phyloP scores from a whole-genome alignment of 1,140 invertebrate genomes.

The Brachionus angularis region DNA sequence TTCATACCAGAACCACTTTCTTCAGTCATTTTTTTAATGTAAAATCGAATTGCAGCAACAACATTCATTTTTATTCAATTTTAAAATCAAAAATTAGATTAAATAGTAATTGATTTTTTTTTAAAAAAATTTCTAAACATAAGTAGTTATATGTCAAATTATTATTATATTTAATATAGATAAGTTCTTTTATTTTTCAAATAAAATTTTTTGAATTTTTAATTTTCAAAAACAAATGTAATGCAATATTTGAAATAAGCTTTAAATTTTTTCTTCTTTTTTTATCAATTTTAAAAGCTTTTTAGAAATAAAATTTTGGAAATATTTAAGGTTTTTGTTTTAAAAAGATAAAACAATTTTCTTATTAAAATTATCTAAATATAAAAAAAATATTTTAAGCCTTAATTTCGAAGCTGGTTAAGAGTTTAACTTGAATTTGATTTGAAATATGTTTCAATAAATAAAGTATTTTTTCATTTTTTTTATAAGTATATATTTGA shows the following conservation, averaged over 20 bases:
- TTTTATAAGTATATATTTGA: too few species aligned
- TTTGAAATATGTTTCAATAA: too few species aligned
- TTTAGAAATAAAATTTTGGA: not conserved
- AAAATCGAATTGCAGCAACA: constrained; percentile 81
- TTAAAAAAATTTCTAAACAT: constrained; percentile 9
- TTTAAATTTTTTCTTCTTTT: not conserved
- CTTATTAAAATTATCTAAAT: too few species aligned
- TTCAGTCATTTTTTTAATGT: constrained; percentile 95
- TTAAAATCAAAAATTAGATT: not conserved
- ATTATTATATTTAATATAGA: too few species aligned
- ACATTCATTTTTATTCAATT: constrained; percentile 73
- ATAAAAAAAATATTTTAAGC: too few species aligned
- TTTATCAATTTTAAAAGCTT: not conserved
- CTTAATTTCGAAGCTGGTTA: too few species aligned
- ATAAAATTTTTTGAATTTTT: constrained; percentile 26
- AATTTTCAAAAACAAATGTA: not conserved
- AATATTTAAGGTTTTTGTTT: too few species aligned
- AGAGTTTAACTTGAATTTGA: too few species aligned
- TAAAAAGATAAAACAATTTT: too few species aligned
- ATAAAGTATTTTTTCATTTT: too few species aligned
- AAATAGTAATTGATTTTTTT: not conserved
- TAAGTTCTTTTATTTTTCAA: too few species aligned
- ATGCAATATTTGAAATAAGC: not conserved
- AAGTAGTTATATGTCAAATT: constrained; percentile 16
- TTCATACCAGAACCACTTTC: constrained; percentile 98